Conservation (phyloP, 2,888 invertebrate species). For the Boloria selene region DNA sequence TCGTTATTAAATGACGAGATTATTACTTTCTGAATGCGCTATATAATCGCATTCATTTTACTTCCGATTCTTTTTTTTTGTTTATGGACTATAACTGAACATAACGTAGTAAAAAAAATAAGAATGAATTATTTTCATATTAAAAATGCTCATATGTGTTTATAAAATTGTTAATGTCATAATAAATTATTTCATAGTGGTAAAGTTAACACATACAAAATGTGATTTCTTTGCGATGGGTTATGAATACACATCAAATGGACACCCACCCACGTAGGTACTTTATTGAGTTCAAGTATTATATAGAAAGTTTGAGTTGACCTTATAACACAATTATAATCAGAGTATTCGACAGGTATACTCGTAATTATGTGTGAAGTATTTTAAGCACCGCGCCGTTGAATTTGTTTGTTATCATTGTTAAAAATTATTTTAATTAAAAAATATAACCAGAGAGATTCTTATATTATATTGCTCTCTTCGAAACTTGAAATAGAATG, state of each 20-base stretch:
- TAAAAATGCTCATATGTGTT: no score
- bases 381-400: background rate
- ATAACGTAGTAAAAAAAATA: no score
- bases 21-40: slow-evolving; percentile 1
- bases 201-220: background rate
- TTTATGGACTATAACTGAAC: no score
- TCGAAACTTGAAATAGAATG: no score
- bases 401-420: background rate
- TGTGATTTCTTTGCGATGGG: slow-evolving; percentile 21
- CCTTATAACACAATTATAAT: slow-evolving; percentile 28
- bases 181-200: no score
- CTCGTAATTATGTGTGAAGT: background rate
- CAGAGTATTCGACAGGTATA: slow-evolving; percentile 18
- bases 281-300: slow-evolving; percentile 18
- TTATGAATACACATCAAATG: slow-evolving; percentile 17
- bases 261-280: slow-evolving; percentile 27
- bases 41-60: no score
- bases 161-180: no score
- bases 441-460: no score
- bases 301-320: slow-evolving; percentile 32
- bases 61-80: no score
- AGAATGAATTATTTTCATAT: no score
- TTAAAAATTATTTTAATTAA: no score
- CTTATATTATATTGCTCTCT: no score
- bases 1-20: background rate